phyloP scores from a whole-genome alignment of 2,113 vertebrate genomes.

The Spea bombifrons region DNA sequence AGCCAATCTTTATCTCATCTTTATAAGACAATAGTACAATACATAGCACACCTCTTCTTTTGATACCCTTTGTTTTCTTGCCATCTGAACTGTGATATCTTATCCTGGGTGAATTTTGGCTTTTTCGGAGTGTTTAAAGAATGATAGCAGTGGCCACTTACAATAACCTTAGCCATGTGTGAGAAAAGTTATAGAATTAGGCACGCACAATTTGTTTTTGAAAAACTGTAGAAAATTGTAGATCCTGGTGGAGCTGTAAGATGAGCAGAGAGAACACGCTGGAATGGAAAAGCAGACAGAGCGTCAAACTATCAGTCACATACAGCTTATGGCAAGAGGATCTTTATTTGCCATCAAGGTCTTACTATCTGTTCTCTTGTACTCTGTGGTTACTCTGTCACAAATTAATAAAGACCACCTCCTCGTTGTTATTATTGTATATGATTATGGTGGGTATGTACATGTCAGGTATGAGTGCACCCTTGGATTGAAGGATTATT shows the following conservation, averaged over 20 bases:
- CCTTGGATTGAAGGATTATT: constrained; percentile 27
- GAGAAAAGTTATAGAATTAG: too few relatives aligned
- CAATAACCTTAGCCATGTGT: too few relatives aligned
- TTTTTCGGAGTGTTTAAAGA: too few relatives aligned
- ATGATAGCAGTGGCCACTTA: too few relatives aligned
- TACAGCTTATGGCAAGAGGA: neutral
- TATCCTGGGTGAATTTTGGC: too few relatives aligned
- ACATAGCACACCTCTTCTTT: too few relatives aligned
- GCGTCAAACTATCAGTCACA: neutral
- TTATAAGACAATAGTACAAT: too few relatives aligned
- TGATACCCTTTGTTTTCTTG: too few relatives aligned
- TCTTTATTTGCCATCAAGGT: constrained; percentile 9
- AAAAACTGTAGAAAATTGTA: too few relatives aligned
- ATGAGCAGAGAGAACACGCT: neutral
- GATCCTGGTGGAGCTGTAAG: too few relatives aligned
- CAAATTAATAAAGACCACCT: neutral
- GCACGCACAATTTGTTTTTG: too few relatives aligned
- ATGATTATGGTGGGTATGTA: constrained; percentile 16
- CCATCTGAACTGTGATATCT: too few relatives aligned
- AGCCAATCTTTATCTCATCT: neutral
- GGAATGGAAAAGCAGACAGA: neutral
- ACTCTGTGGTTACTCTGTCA: neutral
- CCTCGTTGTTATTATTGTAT: neutral
- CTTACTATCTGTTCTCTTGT: neutral
- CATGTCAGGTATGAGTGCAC: constrained; percentile 24